Base-by-base conservation (phyloP, 53 echinoderm and acorn worm species). In the Holothuria leucospilota region DNA sequence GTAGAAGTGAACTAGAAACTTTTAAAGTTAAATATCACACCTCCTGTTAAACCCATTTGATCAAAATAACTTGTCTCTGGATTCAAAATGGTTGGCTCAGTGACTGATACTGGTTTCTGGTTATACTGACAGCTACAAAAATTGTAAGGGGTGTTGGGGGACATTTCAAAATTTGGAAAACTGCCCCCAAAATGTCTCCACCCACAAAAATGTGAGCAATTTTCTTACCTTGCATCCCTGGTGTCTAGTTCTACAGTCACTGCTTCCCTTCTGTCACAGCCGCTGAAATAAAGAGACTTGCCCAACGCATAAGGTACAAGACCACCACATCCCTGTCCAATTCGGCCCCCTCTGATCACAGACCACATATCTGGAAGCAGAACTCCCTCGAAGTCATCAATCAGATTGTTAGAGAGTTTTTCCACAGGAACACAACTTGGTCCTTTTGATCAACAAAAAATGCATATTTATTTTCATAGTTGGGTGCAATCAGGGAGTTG, bases 261-360 rank as follows among this genome's bases (percentile, higher is more conserved):
- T 0, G 94, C 93, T 82, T 97, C 94, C 84, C 97, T 90, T 62
- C 89, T 40, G 23, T 91, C 97, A 88, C 97, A 97, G 18, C 83
- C 88, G 63, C 91, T 97, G 92, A 97, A 97, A 49, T 97, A 97
- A 71, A 97, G 84, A 20, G 94, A 89, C 88, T 94, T 93, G 62
- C 97, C 97, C 83, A 95, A 91, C 15, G 94, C 97, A 59, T 97
- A 85, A 60, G 97, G 97, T 14, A 94, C 87, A 6, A 97, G 90
- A 24, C 91, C 89, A 15, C 97, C 94, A 81, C 97, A 97, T 4
- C 94, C 94, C n/a, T 90, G 81, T 38, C 97, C 97, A 51, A 93
- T 71, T 12, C 84, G 78, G 20, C 97, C 97, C 13, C 97, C 97
- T 9, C 77, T 78, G 29, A 97, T 86, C 52, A 82, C 75, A 5